phyloP scores from a whole-genome alignment of 2,888 invertebrate species.

The Epinotia nisella region DNA sequence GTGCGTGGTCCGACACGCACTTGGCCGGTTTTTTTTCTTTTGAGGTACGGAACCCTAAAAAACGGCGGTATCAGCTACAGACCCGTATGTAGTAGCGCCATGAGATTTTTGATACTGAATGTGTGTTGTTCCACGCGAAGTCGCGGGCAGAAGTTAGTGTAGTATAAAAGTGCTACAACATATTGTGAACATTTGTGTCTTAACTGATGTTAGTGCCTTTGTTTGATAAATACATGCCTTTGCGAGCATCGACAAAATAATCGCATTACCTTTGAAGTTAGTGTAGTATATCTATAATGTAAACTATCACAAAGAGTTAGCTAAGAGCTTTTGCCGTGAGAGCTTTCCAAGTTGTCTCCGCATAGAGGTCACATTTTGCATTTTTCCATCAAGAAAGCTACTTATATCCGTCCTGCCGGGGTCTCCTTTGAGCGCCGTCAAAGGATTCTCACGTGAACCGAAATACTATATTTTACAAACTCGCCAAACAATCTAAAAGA shows the following conservation, averaged over 20 bases:
- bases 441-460: constrained; percentile 21
- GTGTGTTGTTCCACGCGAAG: too few relatives aligned
- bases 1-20: too few relatives aligned
- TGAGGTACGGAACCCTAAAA: too few relatives aligned
- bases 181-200: not conserved
- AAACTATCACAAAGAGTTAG: constrained; percentile 16
- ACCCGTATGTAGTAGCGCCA: too few relatives aligned
- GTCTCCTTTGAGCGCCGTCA: not conserved
- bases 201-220: not conserved
- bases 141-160: too few relatives aligned
- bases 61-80: too few relatives aligned
- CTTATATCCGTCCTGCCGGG: not conserved
- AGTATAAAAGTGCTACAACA: too few relatives aligned
- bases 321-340: constrained; percentile 14
- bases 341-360: constrained; percentile 4
- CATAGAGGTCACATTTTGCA: constrained; percentile 20
- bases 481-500: constrained; percentile 19
- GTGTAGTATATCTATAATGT: constrained; percentile 4
- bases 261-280: constrained; percentile 12
- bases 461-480: not conserved
- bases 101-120: too few relatives aligned
- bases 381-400: constrained; percentile 10
- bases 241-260: constrained; percentile 1
- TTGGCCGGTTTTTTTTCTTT: too few relatives aligned
- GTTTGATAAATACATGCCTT: not conserved